These are phyloP conservation scores for Corythaeola cristata DNA, from an alignment of 2,113 vertebrate genomes.

Conservation along the genomic window DNA sequence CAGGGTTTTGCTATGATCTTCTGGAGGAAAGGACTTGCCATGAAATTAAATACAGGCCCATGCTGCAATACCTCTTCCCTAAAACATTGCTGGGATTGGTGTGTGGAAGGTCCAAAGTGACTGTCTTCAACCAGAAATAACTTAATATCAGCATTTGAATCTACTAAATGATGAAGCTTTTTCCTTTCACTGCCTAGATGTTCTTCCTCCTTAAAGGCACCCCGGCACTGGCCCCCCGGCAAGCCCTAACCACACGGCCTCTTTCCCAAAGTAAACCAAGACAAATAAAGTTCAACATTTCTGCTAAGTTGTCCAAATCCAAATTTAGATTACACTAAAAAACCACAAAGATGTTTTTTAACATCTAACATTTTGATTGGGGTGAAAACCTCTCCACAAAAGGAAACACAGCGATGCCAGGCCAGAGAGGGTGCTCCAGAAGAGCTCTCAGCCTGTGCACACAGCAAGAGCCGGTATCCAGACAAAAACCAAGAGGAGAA, in stretches of 20 bases:
- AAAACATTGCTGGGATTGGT: fast-evolving
- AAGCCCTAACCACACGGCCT: fast-evolving
- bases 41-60: background rate
- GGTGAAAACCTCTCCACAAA: background rate
- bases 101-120: background rate
- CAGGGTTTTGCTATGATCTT: background rate
- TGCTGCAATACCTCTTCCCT: background rate
- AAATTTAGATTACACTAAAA: background rate
- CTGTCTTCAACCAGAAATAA: background rate
- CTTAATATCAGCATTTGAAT: background rate
- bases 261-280: background rate
- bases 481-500: background rate
- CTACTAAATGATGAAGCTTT: background rate
- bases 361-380: background rate
- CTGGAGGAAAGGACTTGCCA: background rate
- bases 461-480: background rate
- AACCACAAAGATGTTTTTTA: background rate
- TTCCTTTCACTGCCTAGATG: background rate
- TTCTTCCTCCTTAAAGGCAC: background rate
- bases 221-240: too few relatives aligned
- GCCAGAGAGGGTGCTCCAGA: too few relatives aligned
- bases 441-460: background rate
- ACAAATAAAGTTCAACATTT: fast-evolving
- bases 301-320: background rate
- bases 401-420: fast-evolving